Conservation (phyloP, 2,113 vertebrate species). For the Petrocephalus zakoni region DNA sequence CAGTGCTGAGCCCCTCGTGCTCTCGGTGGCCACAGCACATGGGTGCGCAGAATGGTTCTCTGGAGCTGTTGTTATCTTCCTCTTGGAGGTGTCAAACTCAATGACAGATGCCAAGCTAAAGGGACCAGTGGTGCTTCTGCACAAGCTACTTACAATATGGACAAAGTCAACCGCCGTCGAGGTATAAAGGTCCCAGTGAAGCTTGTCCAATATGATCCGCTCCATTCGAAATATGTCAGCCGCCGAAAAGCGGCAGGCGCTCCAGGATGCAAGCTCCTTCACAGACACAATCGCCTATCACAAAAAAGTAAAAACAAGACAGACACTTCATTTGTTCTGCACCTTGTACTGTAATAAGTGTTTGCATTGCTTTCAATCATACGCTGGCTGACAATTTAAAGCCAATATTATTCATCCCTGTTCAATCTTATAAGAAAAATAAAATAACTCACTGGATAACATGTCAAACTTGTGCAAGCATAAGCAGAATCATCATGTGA, state of each 20-base stretch:
- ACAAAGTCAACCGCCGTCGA: slow-evolving; percentile 75
- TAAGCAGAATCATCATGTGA: background rate
- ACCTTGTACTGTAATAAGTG: slow-evolving; percentile 4
- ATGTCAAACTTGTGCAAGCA: background rate
- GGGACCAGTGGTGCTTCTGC: slow-evolving; percentile 38
- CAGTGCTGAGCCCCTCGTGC: background rate
- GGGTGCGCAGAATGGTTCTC: background rate
- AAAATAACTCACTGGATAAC: background rate
- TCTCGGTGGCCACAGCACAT: background rate
- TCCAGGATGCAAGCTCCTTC: slow-evolving; percentile 66
- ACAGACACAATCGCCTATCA: slow-evolving; percentile 74
- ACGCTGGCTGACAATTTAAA: background rate
- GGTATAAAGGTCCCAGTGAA: slow-evolving; percentile 76
- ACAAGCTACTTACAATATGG: slow-evolving; percentile 65
- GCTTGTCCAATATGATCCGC: slow-evolving; percentile 73
- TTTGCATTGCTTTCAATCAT: background rate
- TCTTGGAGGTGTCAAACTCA: slow-evolving; percentile 31
- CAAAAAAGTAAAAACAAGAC: slow-evolving; percentile 54
- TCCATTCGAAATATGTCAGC: slow-evolving; percentile 80
- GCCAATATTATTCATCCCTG: background rate
- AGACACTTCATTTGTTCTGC: slow-evolving; percentile 45
- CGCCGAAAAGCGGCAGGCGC: slow-evolving; percentile 68
- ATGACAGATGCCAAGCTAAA: background rate
- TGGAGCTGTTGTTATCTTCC: slow-evolving; percentile 1
- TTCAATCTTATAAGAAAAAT: background rate